Base-by-base conservation (phyloP, 2,113 vertebrate genomes). In the Colinus virginianus region DNA sequence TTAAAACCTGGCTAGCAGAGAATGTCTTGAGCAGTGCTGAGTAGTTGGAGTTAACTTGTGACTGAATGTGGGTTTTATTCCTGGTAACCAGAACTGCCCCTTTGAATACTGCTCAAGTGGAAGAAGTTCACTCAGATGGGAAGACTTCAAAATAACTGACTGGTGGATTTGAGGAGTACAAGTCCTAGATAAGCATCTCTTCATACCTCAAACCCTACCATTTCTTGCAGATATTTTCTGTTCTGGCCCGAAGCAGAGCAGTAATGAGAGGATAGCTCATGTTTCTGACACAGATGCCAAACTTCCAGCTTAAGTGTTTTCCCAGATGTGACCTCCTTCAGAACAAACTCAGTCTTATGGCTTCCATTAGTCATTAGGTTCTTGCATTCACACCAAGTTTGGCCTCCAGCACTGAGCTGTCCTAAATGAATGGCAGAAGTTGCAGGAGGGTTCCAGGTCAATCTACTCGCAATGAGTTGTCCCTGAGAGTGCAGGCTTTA, bases 151-250 rank as follows among this genome's bases (percentile, higher is more conserved):
- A 66, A 32, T 90, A 46, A 63, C 48, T 3, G 3, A 59, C 21
- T 34, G 1, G 25, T 79, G 30, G n/a, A 46, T 61, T 58, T 74
- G 55, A 66, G 12, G 7, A 85, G 51, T 79, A 32, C 64, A 11
- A 19, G 15, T 42, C 40, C 14, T 68, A 78, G 48, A 64, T 7
- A 11, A 76, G 1, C 13, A 48, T 80, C 12, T 56, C 13, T 30
- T 7, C 3, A 9, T 2, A 4, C 2, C 1, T 3, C 30, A 28
- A 34, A 28, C 16, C 38, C 4, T 55, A 7, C 13, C 17, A 3
- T 66, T 63, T 81, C 42, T 49, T 78, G 11, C 22, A 17, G 3
- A 2, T 64, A 51, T 87, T 61, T 68, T 69, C 32, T 32, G 3
- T 43, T 84, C 62, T 78, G 53, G 6, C 49, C 21, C 51, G 43